Evolutionary conservation across 2,113 vertebrate genomes (phyloP), one percentile per base, ranked within the genome.

Genomic region (Hypanus sabinus): DNA sequence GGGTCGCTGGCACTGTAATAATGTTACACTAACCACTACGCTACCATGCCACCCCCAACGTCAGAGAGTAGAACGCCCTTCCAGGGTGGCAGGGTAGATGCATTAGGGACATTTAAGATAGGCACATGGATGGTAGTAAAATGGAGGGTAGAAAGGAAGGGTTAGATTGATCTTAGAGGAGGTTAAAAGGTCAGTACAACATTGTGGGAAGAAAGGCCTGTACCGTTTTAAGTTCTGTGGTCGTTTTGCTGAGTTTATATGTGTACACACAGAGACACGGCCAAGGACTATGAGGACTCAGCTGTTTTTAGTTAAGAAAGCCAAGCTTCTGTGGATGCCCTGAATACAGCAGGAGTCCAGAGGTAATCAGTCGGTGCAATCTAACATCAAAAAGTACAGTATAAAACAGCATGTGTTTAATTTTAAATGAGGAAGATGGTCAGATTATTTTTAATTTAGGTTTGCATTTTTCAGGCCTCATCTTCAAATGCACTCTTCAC

Each of bases 361-460:
- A n/a, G 30, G 16, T 62, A 65, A 65, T 65, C 57, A 65, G 30
- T 60, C 3, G 60, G 6, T 62, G 57, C 30, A 88, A 88, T 65
- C 57, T 57, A 88, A 18, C 57, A 88, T 88, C 85, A 88, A 33
- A 87, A 87, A 62, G 20, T 22, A 60, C 24, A 65, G 12, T 88
- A 6, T 65, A 88, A 65, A 88, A 30, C 27, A 6, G 12, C 14
- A n/a, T 65, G 60, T 65, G 16, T 27, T n/a, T 85, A 60, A 85
- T 85, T 85, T 85, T 57, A 60, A 57, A 88, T 33, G 11, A 88
- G 38, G 80, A 24, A 83, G 80, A 88, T 65, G 85, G 12, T 62
- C 57, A 88, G 14, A 88, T 88, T 65, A 88, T 7, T 62, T 88
- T 87, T n/a, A 88, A 88, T n/a, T 88, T 88, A 62, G 57, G 11